These are phyloP conservation scores for Dendropsophus ebraccatus DNA, from an alignment of 2,113 vertebrate species.

Conservation along the genomic window DNA sequence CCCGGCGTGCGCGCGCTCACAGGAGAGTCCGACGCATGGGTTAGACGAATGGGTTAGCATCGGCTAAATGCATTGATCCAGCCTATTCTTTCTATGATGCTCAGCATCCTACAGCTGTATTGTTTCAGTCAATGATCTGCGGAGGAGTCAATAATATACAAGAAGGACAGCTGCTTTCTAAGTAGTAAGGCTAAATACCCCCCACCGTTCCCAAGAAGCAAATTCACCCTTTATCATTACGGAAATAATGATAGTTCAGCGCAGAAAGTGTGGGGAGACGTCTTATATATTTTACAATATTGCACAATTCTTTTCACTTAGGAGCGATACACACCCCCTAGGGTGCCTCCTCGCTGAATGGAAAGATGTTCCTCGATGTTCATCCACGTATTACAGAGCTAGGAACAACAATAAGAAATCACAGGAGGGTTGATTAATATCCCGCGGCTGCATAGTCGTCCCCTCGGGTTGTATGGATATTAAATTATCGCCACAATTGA, in stretches of 20 bases:
- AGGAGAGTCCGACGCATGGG: no score
- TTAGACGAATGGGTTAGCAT: slow-evolving; percentile 59
- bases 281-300: slow-evolving; percentile 61
- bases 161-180: slow-evolving; percentile 61
- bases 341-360: slow-evolving; percentile 33
- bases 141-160: slow-evolving; percentile 59
- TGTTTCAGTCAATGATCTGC: slow-evolving; percentile 60
- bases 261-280: slow-evolving; percentile 58
- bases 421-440: slow-evolving; percentile 54
- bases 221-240: slow-evolving; percentile 57
- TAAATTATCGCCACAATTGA: slow-evolving; percentile 58
- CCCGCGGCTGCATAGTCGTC: slow-evolving; percentile 47
- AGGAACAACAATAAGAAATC: slow-evolving; percentile 50
- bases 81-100: slow-evolving; percentile 62
- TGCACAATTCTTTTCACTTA: slow-evolving; percentile 57
- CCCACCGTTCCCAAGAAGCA: slow-evolving; percentile 55
- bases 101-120: slow-evolving; percentile 60
- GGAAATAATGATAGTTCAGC: slow-evolving; percentile 58
- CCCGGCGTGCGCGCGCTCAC: no score
- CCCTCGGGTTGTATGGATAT: slow-evolving; percentile 52
- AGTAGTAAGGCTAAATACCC: slow-evolving; percentile 60
- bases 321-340: background rate
- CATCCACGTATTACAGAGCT: slow-evolving; percentile 52
- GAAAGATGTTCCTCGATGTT: slow-evolving; percentile 36
- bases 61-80: slow-evolving; percentile 62